phyloP scores from a whole-genome alignment of 2,113 vertebrate species.

The Agapornis roseicollis region DNA sequence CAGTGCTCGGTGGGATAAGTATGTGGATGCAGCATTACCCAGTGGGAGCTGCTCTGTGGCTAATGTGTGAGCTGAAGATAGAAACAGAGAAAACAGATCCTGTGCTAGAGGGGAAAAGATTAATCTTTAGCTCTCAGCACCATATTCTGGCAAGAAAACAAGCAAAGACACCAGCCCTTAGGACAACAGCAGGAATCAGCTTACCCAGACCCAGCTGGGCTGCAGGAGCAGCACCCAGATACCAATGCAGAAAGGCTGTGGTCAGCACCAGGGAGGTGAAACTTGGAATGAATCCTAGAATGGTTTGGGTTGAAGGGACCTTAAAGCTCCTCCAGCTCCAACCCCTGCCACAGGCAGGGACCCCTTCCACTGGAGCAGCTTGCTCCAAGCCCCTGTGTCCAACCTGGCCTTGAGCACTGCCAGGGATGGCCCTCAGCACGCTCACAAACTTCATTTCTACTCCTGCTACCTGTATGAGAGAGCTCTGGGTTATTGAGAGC shows the following conservation, averaged over 20 bases:
- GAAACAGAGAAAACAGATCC: not conserved
- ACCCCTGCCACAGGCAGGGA: not conserved
- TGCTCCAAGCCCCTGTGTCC: not conserved
- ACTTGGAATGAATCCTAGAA: not conserved
- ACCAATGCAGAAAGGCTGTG: accelerated
- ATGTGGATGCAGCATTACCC: not conserved
- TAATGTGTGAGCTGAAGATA: not conserved
- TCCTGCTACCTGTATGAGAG: not conserved
- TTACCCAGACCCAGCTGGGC: not conserved
- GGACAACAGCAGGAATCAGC: not conserved
- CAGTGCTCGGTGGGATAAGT: accelerated
- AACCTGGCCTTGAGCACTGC: not conserved
- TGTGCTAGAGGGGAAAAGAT: not conserved
- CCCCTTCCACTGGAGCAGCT: not conserved
- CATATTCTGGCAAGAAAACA: not conserved
- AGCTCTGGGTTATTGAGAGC: not conserved
- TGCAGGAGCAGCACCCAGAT: accelerated
- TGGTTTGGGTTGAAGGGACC: not conserved
- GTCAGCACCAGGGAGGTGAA: not conserved
- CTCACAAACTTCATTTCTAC: not conserved
- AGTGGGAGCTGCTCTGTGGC: not conserved
- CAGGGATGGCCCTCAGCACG: not conserved
- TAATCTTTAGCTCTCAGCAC: not conserved
- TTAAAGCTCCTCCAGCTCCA: not conserved
- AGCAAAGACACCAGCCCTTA: not conserved